phyloP scores from a whole-genome alignment of 2,113 vertebrate species.

The Clarias magur region DNA sequence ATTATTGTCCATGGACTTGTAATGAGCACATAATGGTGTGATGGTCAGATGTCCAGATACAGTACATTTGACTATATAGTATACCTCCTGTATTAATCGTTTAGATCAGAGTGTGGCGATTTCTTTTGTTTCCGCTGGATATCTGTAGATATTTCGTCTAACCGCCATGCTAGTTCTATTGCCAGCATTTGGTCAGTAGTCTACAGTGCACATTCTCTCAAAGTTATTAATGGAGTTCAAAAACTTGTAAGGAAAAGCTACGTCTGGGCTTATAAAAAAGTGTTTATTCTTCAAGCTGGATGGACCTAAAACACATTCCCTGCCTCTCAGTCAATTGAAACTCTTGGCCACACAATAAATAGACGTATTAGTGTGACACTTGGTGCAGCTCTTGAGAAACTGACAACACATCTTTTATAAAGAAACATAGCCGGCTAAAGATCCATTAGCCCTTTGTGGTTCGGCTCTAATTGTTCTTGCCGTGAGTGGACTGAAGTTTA shows the following conservation, averaged over 20 bases:
- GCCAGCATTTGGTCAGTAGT: background rate
- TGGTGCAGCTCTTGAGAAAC: constrained; percentile 23
- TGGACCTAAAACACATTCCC: constrained; percentile 1
- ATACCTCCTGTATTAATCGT: background rate
- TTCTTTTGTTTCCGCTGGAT: background rate
- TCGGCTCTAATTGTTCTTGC: constrained; percentile 46
- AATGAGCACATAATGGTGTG: background rate
- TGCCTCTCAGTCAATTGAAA: background rate
- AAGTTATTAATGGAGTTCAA: background rate
- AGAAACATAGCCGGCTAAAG: constrained; percentile 37
- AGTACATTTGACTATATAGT: background rate
- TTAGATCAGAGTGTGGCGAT: background rate
- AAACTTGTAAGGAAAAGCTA: background rate
- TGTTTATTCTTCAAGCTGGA: background rate
- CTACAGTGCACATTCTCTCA: background rate
- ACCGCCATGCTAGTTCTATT: background rate
- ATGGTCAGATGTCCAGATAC: background rate
- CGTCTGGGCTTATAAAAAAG: background rate
- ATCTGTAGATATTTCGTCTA: background rate
- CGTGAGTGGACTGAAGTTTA: constrained; percentile 34
- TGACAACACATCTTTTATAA: constrained; percentile 45
- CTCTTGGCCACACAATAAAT: constrained; percentile 28
- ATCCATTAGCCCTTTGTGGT: constrained; percentile 41
- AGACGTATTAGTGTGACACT: constrained; percentile 30
- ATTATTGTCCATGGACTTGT: background rate